Percentiles rank a stretch among this genome's conserved stretches.
These are phyloP conservation scores for Drosophila mauritiana DNA, from an alignment of 1,140 invertebrate species.

Conservation along the genomic window DNA sequence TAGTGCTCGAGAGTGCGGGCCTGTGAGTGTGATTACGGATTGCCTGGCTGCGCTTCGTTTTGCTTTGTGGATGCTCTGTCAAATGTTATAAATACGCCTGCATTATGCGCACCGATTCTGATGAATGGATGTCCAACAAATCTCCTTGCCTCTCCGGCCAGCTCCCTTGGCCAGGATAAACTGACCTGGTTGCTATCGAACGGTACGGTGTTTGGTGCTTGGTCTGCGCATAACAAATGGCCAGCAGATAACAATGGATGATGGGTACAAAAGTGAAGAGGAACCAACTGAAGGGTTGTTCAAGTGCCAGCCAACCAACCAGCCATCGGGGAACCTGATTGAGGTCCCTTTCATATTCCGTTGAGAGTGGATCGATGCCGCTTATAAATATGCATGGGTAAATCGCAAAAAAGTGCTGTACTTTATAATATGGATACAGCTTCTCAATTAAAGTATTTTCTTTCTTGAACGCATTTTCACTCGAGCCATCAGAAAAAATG, in stretches of 20 bases:
- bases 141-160: background rate
- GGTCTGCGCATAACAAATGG: slow-evolving; percentile 58
- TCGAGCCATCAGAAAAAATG: slow-evolving; percentile 1
- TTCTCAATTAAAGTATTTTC: background rate
- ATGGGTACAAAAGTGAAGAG: slow-evolving; percentile 29
- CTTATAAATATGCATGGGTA: slow-evolving; percentile 14
- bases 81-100: slow-evolving; percentile 63
- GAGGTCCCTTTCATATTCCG: slow-evolving; percentile 35
- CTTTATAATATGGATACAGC: slow-evolving; percentile 4
- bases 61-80: slow-evolving; percentile 48
- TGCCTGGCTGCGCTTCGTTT: slow-evolving; percentile 34
- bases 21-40: slow-evolving; percentile 30
- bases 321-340: slow-evolving; percentile 33
- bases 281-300: slow-evolving; percentile 29
- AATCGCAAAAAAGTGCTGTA: background rate
- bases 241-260: slow-evolving; percentile 63
- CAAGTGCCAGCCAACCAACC: slow-evolving; percentile 30
- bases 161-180: slow-evolving; percentile 13
- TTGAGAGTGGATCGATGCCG: slow-evolving; percentile 34
- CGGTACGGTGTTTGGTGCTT: slow-evolving; percentile 29
- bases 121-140: slow-evolving; percentile 50
- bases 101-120: slow-evolving; percentile 53
- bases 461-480: background rate
- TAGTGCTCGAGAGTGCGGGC: slow-evolving; percentile 36
- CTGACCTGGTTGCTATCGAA: slow-evolving; percentile 42